These are phyloP conservation scores for Nothobranchius furzeri DNA, from an alignment of 2,113 vertebrate species.

Conservation along the genomic window DNA sequence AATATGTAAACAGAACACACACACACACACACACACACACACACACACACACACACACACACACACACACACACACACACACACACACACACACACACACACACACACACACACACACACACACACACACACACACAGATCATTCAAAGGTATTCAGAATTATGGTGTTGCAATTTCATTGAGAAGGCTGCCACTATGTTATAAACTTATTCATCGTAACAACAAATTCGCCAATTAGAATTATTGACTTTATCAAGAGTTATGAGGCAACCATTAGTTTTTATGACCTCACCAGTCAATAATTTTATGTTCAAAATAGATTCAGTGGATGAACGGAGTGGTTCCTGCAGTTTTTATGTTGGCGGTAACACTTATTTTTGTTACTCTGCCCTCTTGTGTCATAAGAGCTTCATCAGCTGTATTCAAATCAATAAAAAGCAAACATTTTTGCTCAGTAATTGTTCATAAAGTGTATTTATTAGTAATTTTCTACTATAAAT, in stretches of 20 bases:
- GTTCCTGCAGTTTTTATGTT: background rate
- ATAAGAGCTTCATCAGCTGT: background rate
- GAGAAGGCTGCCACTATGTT: conserved; percentile 18
- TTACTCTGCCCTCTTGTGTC: background rate
- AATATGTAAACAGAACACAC: conserved; percentile 3
- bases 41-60: no score
- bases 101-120: no score
- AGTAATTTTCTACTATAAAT: background rate
- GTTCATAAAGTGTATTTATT: no score
- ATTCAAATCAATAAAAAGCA: background rate
- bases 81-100: background rate
- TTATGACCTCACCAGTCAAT: conserved; percentile 29
- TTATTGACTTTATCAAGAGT: conserved; percentile 24
- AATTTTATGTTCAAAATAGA: conserved; percentile 23
- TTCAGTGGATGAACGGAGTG: conserved; percentile 12
- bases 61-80: background rate
- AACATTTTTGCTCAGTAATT: background rate
- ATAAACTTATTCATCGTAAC: conserved; percentile 39
- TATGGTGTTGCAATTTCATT: background rate
- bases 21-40: background rate
- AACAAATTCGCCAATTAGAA: conserved; percentile 32
- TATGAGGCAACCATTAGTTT: conserved; percentile 13
- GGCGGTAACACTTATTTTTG: background rate
- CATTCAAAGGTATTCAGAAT: background rate
- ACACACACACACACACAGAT: background rate